phyloP scores from a whole-genome alignment of 2,797 vertebrate genomes.

The Heliangelus exortis region DNA sequence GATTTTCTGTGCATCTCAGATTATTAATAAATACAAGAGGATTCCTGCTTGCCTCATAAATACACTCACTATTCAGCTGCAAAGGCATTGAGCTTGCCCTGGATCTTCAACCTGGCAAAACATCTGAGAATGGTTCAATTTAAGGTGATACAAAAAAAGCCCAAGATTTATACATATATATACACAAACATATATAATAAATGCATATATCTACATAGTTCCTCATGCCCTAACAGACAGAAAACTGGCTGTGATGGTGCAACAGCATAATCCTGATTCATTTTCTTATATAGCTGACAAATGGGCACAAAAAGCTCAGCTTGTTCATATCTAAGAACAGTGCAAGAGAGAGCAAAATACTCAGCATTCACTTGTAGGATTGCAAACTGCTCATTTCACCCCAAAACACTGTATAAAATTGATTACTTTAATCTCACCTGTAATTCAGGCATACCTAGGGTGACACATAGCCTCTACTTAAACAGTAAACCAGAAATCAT shows the following conservation, averaged over 20 bases:
- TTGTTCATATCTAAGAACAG: neutral
- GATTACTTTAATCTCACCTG: neutral
- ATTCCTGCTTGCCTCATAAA: neutral
- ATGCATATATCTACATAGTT: neutral
- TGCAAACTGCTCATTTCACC: neutral
- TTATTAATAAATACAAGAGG: constrained; percentile 1
- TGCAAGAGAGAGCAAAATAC: neutral
- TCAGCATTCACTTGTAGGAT: neutral
- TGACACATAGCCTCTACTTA: neutral
- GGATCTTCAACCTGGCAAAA: neutral
- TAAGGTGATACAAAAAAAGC: neutral
- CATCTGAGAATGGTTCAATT: neutral
- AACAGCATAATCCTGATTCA: neutral
- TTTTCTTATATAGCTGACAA: neutral
- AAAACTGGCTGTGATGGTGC: neutral
- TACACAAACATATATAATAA: too few species aligned
- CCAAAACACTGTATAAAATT: neutral
- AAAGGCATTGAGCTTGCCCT: neutral
- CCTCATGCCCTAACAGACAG: neutral
- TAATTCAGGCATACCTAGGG: neutral
- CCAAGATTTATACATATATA: neutral
- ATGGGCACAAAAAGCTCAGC: neutral
- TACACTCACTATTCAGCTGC: neutral
- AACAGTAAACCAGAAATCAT: neutral
- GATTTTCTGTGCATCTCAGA: neutral